Evolutionary conservation across 2,888 invertebrate genomes (phyloP).

Genomic region (Autographa gamma): DNA sequence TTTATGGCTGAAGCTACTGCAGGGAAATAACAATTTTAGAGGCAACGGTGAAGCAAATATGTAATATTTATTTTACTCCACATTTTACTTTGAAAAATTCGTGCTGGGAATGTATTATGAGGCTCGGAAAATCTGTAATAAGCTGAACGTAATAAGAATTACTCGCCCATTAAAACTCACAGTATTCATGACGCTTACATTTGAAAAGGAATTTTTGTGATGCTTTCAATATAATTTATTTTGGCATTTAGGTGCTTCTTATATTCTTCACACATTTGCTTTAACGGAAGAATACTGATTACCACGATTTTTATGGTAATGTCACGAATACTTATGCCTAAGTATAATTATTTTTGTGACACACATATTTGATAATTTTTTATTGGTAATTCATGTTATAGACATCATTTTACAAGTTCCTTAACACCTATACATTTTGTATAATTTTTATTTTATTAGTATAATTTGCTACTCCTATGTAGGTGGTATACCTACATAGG

Average conservation of each 20-base stretch:
- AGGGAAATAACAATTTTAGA: slow-evolving; percentile 30
- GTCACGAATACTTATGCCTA: too few relatives aligned
- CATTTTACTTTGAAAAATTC: slow-evolving; percentile 45
- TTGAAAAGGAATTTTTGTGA: slow-evolving; percentile 22
- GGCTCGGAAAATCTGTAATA: slow-evolving; percentile 39
- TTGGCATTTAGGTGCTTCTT: not conserved
- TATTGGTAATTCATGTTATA: too few relatives aligned
- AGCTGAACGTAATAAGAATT: slow-evolving; percentile 36
- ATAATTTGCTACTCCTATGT: too few relatives aligned
- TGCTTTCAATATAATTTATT: slow-evolving; percentile 18
- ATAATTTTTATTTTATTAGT: too few relatives aligned
- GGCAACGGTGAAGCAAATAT: slow-evolving; percentile 35
- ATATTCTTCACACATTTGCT: not conserved
- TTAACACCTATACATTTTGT: too few relatives aligned
- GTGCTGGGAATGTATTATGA: slow-evolving; percentile 40
- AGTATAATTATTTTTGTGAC: not conserved
- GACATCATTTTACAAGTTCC: too few relatives aligned
- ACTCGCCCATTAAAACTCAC: slow-evolving; percentile 34
- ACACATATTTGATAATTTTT: too few relatives aligned
- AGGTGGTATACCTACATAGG: too few relatives aligned
- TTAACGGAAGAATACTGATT: not conserved
- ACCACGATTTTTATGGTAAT: not conserved
- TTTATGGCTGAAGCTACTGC: slow-evolving; percentile 18
- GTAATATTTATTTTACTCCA: slow-evolving; percentile 58
- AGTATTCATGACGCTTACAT: slow-evolving; percentile 20